Evolutionary conservation across 1,140 invertebrate genomes (phyloP), one percentile per base, ranked within the genome.

Genomic region (Drosophila grimshawi): DNA sequence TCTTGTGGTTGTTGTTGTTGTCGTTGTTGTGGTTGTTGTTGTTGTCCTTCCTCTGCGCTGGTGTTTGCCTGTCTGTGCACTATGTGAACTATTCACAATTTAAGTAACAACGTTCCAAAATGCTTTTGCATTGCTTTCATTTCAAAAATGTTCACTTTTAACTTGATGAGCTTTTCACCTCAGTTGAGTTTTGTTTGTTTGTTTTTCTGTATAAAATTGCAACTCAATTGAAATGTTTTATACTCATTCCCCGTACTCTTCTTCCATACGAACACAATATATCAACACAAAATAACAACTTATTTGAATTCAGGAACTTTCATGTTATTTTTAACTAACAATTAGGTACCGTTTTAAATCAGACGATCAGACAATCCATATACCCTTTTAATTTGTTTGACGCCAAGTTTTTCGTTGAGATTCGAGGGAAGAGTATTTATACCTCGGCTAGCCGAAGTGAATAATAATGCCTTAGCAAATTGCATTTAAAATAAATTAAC

Each of bases 381-480:
- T 59, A 59, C 56, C 32, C 56, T 59, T 59, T 59, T 19, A 19
- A 19, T 19, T n/a, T 43, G 45, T 8, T 10, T 39, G 19, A 19
- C 19, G 19, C n/a, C n/a, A 2, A 2, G 7, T 3, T 48, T 48
- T 27, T 29, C 0, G 19, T 48, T 29, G 3, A 3, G 4, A 27
- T 0, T 53, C n/a, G 5, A 7, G 43, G n/a, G 61, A 61, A 60
- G 45, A 55, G 39, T 48, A 62, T 57, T 43, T 37, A 6, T 7
- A 33, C 8, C 52, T 72, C 62, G 69, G 60, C 53, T 29, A 29
- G 61, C 52, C 62, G 61, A 64, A 57, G 3, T 6, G 4, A 10
- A 10, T 5, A 5, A 30, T 32, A 8, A 10, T 5, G 5, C 43
- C 39, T 30, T 11, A 51, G 10, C 41, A 43, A 11, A 43, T 43